Evolutionary conservation across 37 sponge, comb jelly and placozoan genomes (phyloP).

Genomic region (Lycopodina hypogea): DNA sequence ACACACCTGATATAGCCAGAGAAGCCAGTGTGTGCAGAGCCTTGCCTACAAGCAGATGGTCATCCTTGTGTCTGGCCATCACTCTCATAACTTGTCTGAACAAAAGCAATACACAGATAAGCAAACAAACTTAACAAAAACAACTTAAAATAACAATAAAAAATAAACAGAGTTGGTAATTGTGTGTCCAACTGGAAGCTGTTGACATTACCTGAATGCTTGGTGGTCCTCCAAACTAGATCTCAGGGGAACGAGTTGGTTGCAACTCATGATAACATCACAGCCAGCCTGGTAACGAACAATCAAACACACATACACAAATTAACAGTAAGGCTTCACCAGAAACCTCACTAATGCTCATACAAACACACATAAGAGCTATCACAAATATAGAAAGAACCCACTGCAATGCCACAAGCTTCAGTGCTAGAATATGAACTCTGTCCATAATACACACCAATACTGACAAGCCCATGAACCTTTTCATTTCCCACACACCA

Average conservation of each 20-base stretch:
- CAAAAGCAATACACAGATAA: not conserved
- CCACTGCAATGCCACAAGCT: too few relatives aligned
- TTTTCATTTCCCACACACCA: too few relatives aligned
- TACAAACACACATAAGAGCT: too few relatives aligned
- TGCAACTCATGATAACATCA: conserved; percentile 45
- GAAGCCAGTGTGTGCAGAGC: conserved; percentile 41
- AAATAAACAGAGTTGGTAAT: not conserved
- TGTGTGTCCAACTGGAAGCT: too few relatives aligned
- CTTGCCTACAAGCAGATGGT: conserved; percentile 11
- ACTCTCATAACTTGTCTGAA: conserved; percentile 22
- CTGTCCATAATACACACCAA: too few relatives aligned
- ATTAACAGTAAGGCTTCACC: too few relatives aligned
- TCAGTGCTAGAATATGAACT: too few relatives aligned
- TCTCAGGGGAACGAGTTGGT: conserved; percentile 29
- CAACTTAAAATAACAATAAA: not conserved
- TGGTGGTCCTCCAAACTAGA: conserved; percentile 27
- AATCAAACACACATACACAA: not conserved
- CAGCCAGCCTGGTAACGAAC: conserved; percentile 24
- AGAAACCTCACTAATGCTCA: not conserved
- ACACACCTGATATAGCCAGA: conserved; percentile 24
- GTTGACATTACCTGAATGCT: too few relatives aligned
- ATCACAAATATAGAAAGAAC: not conserved
- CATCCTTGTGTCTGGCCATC: conserved; percentile 26
- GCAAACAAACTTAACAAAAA: not conserved
- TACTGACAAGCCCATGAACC: too few relatives aligned